Percentiles rank a stretch among this genome's conserved stretches.
Evolutionary conservation across 1,140 invertebrate species (phyloP).

Genomic region (Oryctes rhinoceros): DNA sequence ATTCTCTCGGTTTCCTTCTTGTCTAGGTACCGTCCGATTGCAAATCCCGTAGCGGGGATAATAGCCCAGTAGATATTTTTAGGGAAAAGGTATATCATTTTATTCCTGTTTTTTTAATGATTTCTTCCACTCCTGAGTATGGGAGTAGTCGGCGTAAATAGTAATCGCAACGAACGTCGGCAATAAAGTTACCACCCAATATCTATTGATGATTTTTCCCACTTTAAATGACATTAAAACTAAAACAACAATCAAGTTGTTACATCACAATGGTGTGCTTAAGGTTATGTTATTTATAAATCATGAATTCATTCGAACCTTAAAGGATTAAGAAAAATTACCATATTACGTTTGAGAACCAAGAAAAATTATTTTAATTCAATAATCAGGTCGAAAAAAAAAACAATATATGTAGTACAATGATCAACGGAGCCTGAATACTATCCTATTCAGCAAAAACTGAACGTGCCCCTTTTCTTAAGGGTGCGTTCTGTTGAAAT

Average conservation of each 20-base stretch:
- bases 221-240: conserved; percentile 41
- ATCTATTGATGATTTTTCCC: conserved; percentile 63
- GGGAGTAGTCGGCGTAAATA: conserved; percentile 75
- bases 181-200: conserved; percentile 70
- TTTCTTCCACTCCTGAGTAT: conserved; percentile 75
- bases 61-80: conserved; percentile 56
- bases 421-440: too few species aligned
- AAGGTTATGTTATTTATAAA: not conserved
- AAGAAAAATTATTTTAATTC: too few species aligned
- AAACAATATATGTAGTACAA: too few species aligned
- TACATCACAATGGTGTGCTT: not conserved
- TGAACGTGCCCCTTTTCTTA: too few species aligned
- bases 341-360: too few species aligned
- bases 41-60: conserved; percentile 66
- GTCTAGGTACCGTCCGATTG: conserved; percentile 72
- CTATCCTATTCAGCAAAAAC: too few species aligned
- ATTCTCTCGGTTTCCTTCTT: conserved; percentile 73
- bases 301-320: too few species aligned
- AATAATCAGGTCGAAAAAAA: too few species aligned
- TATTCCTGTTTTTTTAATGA: conserved; percentile 50
- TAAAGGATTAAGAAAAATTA: too few species aligned
- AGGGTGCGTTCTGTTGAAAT: too few species aligned
- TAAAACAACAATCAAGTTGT: not conserved
- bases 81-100: conserved; percentile 62
- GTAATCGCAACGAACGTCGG: conserved; percentile 66